Base-by-base conservation (phyloP, 2,113 vertebrate genomes). In the Eclectus roratus region DNA sequence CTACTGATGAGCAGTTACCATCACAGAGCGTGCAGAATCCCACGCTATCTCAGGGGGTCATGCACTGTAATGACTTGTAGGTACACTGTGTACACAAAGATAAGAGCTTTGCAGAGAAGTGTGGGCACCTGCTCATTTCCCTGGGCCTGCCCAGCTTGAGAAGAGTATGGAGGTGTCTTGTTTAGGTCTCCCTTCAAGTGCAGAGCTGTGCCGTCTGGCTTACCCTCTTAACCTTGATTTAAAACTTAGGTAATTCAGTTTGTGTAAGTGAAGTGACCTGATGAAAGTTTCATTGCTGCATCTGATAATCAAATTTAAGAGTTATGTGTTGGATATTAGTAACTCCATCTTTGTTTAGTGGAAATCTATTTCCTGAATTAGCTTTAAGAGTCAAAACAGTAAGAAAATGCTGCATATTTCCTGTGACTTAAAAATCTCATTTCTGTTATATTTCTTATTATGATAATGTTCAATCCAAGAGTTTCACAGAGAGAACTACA, bases 381-480 rank as follows among this genome's bases (percentile, higher is more conserved):
- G 35, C 78, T 94, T 70, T 84, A 78, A 68, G 37, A 88, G 29
- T 89, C 84, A 81, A 50, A 81, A 69, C 15, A 46, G 60, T 24
- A 52, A 41, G 37, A 85, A 93, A 92, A 79, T 79, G 88, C 70
- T 64, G 81, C 58, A 92, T 76, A 81, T 49, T 87, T 90, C 86
- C 63, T 53, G n/a, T 73, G 94, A 94, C 63, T 78, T 90, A 84
- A 18, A 82, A 82, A 80, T 65, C 33, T 86, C 1, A 8, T 78
- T 92, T 88, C 33, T 65, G 8, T 91, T 80, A 8, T 35, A 66
- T 81, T 81, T 89, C 77, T 72, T 72, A 20, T 4, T 87, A 76
- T 2, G 4, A 39, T 65, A 80, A 39, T 21, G 24, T 85, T 82
- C 68, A 68, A 19, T 81, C 76, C 33, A 55, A 8, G 56, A 63